phyloP scores from a whole-genome alignment of 2,113 vertebrate species.

The Silurus asotus region DNA sequence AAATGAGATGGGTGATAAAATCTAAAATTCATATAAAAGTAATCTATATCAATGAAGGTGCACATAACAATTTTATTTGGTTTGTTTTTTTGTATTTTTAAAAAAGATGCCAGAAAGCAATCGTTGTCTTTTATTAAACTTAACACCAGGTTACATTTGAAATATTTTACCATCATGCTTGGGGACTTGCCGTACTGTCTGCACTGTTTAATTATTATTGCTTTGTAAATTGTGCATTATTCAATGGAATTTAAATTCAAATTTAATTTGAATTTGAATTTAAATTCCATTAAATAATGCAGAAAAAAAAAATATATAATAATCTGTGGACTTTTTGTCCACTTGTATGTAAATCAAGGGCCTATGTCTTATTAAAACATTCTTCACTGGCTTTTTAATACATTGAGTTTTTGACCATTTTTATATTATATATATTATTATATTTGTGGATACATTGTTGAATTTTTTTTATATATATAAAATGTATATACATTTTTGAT shows the following conservation, averaged over 20 bases:
- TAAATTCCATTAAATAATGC: background rate
- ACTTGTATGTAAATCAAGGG: slow-evolving; percentile 24
- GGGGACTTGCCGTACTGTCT: no score
- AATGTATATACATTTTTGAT: background rate
- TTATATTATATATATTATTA: no score
- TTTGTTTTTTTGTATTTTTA: background rate
- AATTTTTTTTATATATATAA: background rate
- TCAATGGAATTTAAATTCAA: no score
- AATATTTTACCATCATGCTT: slow-evolving; percentile 2
- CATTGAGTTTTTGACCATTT: background rate
- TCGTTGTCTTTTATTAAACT: slow-evolving; percentile 15
- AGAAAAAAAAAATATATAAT: background rate
- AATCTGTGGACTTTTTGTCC: background rate
- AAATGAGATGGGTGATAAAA: background rate
- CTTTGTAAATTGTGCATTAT: background rate
- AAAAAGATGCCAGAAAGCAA: background rate
- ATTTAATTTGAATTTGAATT: no score
- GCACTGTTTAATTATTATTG: slow-evolving; percentile 2
- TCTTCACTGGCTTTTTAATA: slow-evolving; percentile 20
- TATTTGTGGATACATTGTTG: background rate
- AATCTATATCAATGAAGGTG: background rate
- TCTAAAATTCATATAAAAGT: background rate
- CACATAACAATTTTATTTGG: background rate
- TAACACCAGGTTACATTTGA: background rate
- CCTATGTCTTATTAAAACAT: slow-evolving; percentile 17